Percentiles rank a stretch among this genome's conserved stretches.
Evolutionary conservation across 2,113 vertebrate species (phyloP).

Genomic region (Cichladusa arquata): DNA sequence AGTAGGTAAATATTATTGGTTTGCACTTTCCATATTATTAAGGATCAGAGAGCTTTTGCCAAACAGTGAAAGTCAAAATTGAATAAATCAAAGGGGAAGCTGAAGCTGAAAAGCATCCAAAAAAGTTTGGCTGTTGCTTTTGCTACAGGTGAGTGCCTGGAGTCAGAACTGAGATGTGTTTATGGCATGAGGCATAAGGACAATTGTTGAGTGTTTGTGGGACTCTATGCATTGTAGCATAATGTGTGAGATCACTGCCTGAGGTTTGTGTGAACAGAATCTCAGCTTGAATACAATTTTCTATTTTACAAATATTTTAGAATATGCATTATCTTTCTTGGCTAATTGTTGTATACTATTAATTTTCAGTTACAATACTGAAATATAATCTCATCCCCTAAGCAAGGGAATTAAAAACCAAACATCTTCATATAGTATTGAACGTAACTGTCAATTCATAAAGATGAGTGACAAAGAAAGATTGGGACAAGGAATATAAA

Average conservation of each 20-base stretch:
- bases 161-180: neutral
- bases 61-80: neutral
- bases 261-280: neutral
- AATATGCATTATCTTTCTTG: neutral
- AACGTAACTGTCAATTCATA: neutral
- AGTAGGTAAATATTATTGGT: neutral
- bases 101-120: neutral
- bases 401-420: neutral
- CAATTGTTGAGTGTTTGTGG: neutral
- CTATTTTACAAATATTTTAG: neutral
- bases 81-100: neutral
- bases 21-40: neutral
- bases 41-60: neutral
- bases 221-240: neutral
- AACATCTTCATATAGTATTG: neutral
- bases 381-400: neutral
- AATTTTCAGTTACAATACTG: neutral
- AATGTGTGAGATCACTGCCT: neutral
- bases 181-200: neutral
- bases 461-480: neutral
- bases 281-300: neutral
- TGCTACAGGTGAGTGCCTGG: neutral
- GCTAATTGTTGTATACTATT: neutral
- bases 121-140: neutral
- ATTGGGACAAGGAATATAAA: neutral